phyloP scores from a whole-genome alignment of 2,113 vertebrate genomes.

The Globicephala melas region DNA sequence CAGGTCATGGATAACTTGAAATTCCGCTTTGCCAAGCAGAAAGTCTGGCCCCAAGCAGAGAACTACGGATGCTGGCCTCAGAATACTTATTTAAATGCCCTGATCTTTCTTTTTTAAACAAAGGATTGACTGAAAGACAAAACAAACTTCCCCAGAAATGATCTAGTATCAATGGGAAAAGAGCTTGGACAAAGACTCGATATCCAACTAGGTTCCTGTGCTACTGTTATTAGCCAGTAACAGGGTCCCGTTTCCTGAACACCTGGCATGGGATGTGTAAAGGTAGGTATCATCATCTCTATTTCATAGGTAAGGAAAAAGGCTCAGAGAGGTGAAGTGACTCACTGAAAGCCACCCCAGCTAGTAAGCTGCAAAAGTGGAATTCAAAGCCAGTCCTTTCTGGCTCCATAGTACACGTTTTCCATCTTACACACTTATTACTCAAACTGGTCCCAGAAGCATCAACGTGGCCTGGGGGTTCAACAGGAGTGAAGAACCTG shows the following conservation, averaged over 20 bases:
- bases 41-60: conserved; percentile 10
- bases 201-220: not conserved
- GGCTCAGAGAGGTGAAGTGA: not conserved
- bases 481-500: not conserved
- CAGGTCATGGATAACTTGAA: conserved; percentile 41
- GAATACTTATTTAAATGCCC: not conserved
- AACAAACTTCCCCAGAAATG: conserved; percentile 29
- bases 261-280: not conserved
- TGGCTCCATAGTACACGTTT: not conserved
- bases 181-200: not conserved
- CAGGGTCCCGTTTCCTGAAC: not conserved
- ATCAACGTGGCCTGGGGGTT: not conserved
- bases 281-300: not conserved
- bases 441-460: not conserved
- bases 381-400: not conserved
- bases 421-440: not conserved
- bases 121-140: conserved; percentile 28
- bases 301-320: not conserved
- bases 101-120: conserved; percentile 18
- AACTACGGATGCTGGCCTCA: not conserved
- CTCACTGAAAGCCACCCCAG: not conserved
- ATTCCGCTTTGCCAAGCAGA: conserved; percentile 41
- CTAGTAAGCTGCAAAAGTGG: not conserved
- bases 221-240: not conserved
- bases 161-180: not conserved